A percentile compares a stretch with the other conserved stretches of the same genome.
These are phyloP conservation scores for Labeo catla DNA, from an alignment of 2,113 vertebrate genomes.

Conservation along the genomic window DNA sequence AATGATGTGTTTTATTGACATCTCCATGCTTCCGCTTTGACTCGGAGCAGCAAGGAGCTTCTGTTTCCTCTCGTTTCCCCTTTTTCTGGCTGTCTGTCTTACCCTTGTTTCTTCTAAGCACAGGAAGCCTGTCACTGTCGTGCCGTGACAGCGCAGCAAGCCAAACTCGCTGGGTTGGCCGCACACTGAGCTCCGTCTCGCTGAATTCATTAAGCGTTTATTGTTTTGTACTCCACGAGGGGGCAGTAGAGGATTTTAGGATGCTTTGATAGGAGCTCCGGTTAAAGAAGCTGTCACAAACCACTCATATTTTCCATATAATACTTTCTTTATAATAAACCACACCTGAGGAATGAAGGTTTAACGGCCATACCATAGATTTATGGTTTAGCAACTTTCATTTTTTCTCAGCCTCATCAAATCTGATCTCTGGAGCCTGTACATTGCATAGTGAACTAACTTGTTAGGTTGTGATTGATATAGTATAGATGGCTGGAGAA, in stretches of 20 bases:
- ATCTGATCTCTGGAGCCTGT: not conserved
- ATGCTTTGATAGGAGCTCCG: not conserved
- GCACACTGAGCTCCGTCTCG: not conserved
- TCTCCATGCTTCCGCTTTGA: constrained; percentile 9
- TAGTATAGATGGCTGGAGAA: not conserved
- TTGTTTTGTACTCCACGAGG: constrained; percentile 28
- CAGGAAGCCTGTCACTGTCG: constrained; percentile 24
- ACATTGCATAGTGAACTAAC: not conserved
- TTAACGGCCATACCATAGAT: constrained; percentile 9
- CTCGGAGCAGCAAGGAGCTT: not conserved
- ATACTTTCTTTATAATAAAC: constrained; percentile 9
- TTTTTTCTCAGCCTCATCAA: not conserved
- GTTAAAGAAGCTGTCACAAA: not conserved
- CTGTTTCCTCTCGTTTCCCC: constrained; percentile 3
- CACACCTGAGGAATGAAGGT: constrained; percentile 7
- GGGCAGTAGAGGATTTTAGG: constrained; percentile 56
- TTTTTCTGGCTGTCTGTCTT: constrained; percentile 2
- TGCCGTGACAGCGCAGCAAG: constrained; percentile 16
- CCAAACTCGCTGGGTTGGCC: not conserved
- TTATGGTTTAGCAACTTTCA: constrained; percentile 17
- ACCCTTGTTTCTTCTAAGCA: constrained; percentile 11
- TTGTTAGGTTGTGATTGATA: constrained; percentile 8
- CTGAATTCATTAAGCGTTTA: not conserved
- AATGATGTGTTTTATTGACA: constrained; percentile 30
- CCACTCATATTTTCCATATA: not conserved